Evolutionary conservation across 2,113 vertebrate species (phyloP), one percentile per base, ranked within the genome.

Genomic region (Sylvietta virens): DNA sequence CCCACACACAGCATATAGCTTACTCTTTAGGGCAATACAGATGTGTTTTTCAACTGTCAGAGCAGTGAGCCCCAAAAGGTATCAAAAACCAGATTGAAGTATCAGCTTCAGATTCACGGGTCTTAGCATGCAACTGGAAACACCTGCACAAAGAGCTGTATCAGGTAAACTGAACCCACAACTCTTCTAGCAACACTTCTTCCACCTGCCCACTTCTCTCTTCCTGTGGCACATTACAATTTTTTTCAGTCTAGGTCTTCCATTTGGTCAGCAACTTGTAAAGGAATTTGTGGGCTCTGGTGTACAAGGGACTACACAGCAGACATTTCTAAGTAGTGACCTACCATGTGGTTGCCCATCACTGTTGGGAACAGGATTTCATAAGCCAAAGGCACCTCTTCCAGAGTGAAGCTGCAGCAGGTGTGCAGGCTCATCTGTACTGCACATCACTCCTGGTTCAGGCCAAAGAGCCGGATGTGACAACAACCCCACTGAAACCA

Each of bases 311-410:
- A 35, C 42, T 35, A 4, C 4, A 15, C 24, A 74, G 40, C 39
- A 74, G 42, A 64, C 8, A n/a, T 42, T 66, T 45, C 70, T 35
- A 15, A 23, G 15, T 1, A 45, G 42, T 44, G 35, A 21, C 6
- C 37, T 65, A 9, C 10, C 0, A 0, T 7, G 12, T n/a, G 26
- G 35, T 1, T 71, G n/a, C n/a, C 86, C 54, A 42, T 57, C 56
- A 9, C 8, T 26, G 15, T 0, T 66, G 40, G 51, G 56, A 91
- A 23, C n/a, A 27, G 42, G 67, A 54, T 58, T 51, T 45, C 48
- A 40, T 3, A 19, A 62, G 26, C 45, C 89, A 73, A n/a, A n/a
- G 40, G 47, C 18, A 51, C 5, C 57, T 70, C 31, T 13, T 35
- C 22, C n/a, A 56, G 22, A 61, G 21, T 4, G 24, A 73, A 37